Percentiles rank a stretch among this genome's conserved stretches.
phyloP scores from a whole-genome alignment of 1,140 invertebrate genomes.

The Zaprionus capensis region DNA sequence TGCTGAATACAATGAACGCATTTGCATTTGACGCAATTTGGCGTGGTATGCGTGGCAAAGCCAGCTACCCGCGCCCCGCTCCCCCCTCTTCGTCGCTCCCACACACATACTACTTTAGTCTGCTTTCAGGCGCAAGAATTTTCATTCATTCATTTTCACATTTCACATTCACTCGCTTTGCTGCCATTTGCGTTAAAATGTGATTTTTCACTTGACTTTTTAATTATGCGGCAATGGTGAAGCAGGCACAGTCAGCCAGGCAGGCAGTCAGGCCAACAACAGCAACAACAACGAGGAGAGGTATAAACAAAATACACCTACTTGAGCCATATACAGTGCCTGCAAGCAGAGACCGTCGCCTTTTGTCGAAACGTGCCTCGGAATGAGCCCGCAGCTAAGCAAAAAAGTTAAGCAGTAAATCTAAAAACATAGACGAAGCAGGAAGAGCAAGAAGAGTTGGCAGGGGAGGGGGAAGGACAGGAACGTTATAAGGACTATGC shows the following conservation, averaged over 20 bases:
- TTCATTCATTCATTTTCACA: conserved; percentile 68
- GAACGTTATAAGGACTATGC: neutral
- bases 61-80: neutral
- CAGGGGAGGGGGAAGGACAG: neutral
- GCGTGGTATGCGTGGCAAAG: conserved; percentile 49
- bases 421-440: conserved; percentile 51
- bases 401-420: conserved; percentile 77
- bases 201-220: conserved; percentile 84
- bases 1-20: conserved; percentile 63
- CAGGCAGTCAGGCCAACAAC: conserved; percentile 37
- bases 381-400: conserved; percentile 47
- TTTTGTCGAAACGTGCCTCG: conserved; percentile 53
- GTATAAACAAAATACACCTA: conserved; percentile 70
- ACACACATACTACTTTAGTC: conserved; percentile 68
- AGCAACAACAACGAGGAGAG: conserved; percentile 14
- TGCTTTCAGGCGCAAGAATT: conserved; percentile 78
- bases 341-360: conserved; percentile 18
- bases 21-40: conserved; percentile 76
- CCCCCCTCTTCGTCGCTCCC: neutral
- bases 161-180: conserved; percentile 40
- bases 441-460: neutral
- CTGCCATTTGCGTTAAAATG: conserved; percentile 73
- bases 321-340: conserved; percentile 57
- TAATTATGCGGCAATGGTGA: conserved; percentile 75
- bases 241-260: conserved; percentile 30